These are phyloP conservation scores for Colletes gigas DNA, from an alignment of 1,140 invertebrate species.

Conservation along the genomic window DNA sequence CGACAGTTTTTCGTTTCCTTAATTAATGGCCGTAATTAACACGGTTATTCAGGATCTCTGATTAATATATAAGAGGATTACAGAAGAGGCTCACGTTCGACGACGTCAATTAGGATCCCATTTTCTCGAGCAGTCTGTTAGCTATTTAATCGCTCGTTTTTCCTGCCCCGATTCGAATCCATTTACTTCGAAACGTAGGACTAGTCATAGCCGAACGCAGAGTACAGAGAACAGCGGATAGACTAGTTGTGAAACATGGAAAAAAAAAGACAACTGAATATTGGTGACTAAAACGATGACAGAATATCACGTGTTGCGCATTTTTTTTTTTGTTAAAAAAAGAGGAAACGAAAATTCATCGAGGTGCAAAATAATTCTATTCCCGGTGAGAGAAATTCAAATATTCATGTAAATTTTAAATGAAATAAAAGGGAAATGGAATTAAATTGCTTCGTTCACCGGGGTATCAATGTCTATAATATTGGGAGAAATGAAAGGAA, in stretches of 20 bases:
- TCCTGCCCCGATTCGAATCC: background rate
- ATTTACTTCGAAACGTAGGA: background rate
- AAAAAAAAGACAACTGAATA: background rate
- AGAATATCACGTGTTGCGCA: background rate
- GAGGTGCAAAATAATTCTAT: background rate
- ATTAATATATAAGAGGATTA: constrained; percentile 2
- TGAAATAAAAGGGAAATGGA: background rate
- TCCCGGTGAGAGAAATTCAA: background rate
- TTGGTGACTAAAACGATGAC: constrained; percentile 2
- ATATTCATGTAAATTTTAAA: constrained; percentile 13
- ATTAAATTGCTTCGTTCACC: background rate
- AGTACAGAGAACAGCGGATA: too few relatives aligned
- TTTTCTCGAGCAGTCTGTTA: background rate
- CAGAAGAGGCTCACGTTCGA: background rate
- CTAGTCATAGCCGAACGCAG: background rate
- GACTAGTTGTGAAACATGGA: background rate
- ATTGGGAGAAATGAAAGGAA: too few relatives aligned
- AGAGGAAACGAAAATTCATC: background rate
- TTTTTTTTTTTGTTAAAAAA: constrained; percentile 1
- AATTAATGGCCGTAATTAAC: constrained; percentile 13
- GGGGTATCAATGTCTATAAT: background rate
- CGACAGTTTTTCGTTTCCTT: constrained; percentile 16
- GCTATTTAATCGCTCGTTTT: background rate
- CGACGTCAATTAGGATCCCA: background rate
- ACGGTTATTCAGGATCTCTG: background rate